Evolutionary conservation across 53 echinoderm and acorn worm species (phyloP).

Genomic region (Echinometra lucunter): DNA sequence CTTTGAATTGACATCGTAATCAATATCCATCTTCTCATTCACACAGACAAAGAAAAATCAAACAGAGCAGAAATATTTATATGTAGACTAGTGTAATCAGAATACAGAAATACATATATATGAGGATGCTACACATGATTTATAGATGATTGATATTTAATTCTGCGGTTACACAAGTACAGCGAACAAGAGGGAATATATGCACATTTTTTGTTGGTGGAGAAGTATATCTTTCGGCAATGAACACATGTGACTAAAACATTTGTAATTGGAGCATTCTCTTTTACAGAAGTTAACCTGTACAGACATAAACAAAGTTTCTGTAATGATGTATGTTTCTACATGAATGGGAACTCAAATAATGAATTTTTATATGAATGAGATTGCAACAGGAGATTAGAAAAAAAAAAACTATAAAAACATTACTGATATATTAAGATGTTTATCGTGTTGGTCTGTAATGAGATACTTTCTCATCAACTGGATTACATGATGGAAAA

Average conservation of each 20-base stretch:
- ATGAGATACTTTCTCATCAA: not conserved
- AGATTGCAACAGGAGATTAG: not conserved
- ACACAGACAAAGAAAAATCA: not conserved
- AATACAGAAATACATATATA: not conserved
- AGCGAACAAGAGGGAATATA: not conserved
- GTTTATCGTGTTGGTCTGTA: not conserved
- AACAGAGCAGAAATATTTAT: constrained; percentile 15
- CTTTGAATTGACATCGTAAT: not conserved
- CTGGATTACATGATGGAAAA: not conserved
- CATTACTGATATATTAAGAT: not conserved
- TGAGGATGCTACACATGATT: not conserved
- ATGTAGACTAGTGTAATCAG: constrained; percentile 10
- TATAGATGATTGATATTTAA: not conserved
- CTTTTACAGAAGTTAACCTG: constrained; percentile 29
- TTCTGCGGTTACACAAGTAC: not conserved
- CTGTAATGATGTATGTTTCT: constrained; percentile 31
- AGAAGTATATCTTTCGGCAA: constrained; percentile 26
- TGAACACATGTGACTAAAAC: constrained; percentile 26
- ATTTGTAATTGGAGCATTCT: constrained; percentile 16
- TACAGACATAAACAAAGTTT: constrained; percentile 24
- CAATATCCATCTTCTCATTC: not conserved
- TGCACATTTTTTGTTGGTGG: constrained; percentile 6
- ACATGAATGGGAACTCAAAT: not conserved
- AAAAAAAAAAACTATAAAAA: not conserved
- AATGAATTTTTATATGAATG: constrained; percentile 36